Percentiles rank a stretch among this genome's conserved stretches.
Evolutionary conservation across 1,140 invertebrate species (phyloP).

Genomic region (Aethina tumida): DNA sequence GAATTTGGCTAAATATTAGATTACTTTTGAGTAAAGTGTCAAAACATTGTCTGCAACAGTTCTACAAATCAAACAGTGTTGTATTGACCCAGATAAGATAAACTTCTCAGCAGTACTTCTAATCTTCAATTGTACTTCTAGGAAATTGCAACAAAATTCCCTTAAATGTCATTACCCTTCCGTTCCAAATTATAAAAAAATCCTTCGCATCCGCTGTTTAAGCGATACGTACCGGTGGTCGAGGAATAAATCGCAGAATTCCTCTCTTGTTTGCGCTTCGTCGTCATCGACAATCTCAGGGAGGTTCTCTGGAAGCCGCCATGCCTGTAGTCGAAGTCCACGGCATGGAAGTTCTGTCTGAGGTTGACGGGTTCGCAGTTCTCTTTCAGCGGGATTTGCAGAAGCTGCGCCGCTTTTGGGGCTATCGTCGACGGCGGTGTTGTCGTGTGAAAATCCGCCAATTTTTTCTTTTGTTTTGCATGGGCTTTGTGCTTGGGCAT

Average conservation of each 20-base stretch:
- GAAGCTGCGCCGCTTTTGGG: slow-evolving; percentile 45
- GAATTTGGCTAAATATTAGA: too few relatives aligned
- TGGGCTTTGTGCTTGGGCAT: slow-evolving; percentile 26
- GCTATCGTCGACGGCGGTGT: slow-evolving; percentile 41
- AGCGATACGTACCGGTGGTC: too few relatives aligned
- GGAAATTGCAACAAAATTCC: too few relatives aligned
- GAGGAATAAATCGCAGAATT: slow-evolving; percentile 15
- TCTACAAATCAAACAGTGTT: too few relatives aligned
- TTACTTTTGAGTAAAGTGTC: too few relatives aligned
- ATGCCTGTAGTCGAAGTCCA: slow-evolving; percentile 18
- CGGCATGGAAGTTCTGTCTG: slow-evolving; percentile 9
- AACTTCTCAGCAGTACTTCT: too few relatives aligned
- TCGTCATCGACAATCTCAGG: slow-evolving; percentile 23
- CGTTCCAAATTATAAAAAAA: too few relatives aligned
- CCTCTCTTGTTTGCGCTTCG: slow-evolving; percentile 19
- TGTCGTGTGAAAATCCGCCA: slow-evolving; percentile 18
- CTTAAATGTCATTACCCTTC: too few relatives aligned
- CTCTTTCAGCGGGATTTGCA: slow-evolving; percentile 40
- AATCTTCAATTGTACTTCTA: too few relatives aligned
- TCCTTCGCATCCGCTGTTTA: too few relatives aligned
- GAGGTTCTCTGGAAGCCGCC: slow-evolving; percentile 23
- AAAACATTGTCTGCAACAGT: too few relatives aligned
- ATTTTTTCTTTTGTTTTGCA: slow-evolving; percentile 19
- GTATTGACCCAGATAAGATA: too few relatives aligned
- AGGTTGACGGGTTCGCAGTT: slow-evolving; percentile 20